Evolutionary conservation across 37 sponge, comb jelly and placozoan species (phyloP).

Genomic region (Hormiphora californensis): DNA sequence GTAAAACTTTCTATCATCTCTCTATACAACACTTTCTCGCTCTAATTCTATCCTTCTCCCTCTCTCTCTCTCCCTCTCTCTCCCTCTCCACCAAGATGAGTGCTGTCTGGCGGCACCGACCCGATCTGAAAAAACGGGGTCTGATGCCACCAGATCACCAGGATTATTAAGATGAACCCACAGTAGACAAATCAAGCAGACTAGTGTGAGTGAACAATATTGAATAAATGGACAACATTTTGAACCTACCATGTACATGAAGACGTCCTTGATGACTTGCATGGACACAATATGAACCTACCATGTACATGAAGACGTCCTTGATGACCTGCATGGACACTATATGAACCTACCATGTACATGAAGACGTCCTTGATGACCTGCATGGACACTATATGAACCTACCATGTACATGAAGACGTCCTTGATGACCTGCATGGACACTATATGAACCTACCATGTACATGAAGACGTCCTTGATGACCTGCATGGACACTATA

Average conservation of each 20-base stretch:
- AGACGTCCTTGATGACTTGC: slow-evolving; percentile 94
- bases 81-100: no score
- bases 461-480: slow-evolving; percentile 98
- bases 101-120: no score
- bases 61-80: no score
- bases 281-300: slow-evolving; percentile 87
- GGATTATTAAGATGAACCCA: no score
- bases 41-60: no score
- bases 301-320: slow-evolving; percentile 99
- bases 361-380: slow-evolving; percentile 98
- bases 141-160: no score
- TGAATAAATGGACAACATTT: no score
- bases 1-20: no score
- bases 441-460: slow-evolving; percentile 95
- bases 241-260: slow-evolving; percentile 90
- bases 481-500: slow-evolving; percentile 97
- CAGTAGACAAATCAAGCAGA: no score
- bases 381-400: slow-evolving; percentile 94
- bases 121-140: no score
- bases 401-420: slow-evolving; percentile 99
- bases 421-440: slow-evolving; percentile 98
- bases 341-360: slow-evolving; percentile 97
- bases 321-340: slow-evolving; percentile 98
- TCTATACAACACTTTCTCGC: no score
- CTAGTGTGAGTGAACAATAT: no score